phyloP scores from a whole-genome alignment of 1,140 invertebrate genomes.

The Protaetia brevitarsis region DNA sequence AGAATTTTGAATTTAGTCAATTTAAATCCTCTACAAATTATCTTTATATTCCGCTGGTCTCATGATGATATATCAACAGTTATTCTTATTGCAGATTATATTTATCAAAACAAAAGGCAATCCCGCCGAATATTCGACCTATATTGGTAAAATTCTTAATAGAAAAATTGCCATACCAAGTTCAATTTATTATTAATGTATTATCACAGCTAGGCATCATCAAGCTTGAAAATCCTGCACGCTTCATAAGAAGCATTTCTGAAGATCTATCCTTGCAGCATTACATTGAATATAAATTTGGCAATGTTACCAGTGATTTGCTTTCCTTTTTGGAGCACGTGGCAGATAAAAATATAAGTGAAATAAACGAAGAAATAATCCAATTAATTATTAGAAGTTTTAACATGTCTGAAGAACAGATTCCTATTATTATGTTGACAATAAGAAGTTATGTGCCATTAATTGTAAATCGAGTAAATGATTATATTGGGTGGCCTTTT shows the following conservation, averaged over 20 bases:
- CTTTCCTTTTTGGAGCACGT: background rate
- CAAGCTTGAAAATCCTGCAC: background rate
- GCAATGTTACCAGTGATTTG: background rate
- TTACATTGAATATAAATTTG: background rate
- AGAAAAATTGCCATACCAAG: background rate
- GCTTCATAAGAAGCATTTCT: background rate
- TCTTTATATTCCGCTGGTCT: slow-evolving; percentile 2
- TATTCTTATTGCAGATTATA: slow-evolving; percentile 19
- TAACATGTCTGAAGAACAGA: background rate
- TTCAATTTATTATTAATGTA: background rate
- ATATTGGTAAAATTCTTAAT: background rate
- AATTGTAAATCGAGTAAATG: background rate
- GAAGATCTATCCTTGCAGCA: background rate
- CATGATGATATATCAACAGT: background rate
- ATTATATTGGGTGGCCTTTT: background rate
- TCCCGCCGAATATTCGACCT: background rate
- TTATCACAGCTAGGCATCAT: background rate
- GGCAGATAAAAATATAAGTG: background rate
- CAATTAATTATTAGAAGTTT: background rate
- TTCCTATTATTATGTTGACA: background rate
- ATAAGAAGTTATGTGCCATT: background rate
- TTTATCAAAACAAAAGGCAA: slow-evolving; percentile 16
- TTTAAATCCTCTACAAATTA: background rate
- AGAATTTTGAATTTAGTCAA: slow-evolving; percentile 16
- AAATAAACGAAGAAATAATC: background rate